These are phyloP conservation scores for Drosophila baimaii DNA, from an alignment of 1,140 invertebrate species.

Conservation along the genomic window DNA sequence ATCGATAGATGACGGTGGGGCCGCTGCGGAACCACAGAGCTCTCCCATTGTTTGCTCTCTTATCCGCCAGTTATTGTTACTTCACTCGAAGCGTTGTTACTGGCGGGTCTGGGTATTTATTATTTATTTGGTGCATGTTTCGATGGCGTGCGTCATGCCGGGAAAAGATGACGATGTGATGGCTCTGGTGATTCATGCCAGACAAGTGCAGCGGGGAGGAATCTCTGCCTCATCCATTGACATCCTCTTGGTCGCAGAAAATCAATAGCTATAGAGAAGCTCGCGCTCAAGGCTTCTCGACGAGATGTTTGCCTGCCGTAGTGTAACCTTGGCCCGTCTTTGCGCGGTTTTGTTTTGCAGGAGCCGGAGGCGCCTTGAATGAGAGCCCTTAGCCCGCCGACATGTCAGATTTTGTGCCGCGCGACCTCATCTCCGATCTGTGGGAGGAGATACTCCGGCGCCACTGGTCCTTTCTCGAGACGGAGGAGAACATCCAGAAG, in stretches of 20 bases:
- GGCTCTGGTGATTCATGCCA: slow-evolving; percentile 47
- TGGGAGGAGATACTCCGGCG: slow-evolving; percentile 89
- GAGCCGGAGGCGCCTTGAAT: slow-evolving; percentile 67
- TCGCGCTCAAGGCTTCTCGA: slow-evolving; percentile 28
- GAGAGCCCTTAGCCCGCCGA: slow-evolving; percentile 69
- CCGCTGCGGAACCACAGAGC: slow-evolving; percentile 2
- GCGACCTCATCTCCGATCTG: slow-evolving; percentile 85
- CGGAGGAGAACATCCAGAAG: slow-evolving; percentile 91
- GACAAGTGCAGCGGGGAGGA: slow-evolving; percentile 37
- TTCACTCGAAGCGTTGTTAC: slow-evolving; percentile 12
- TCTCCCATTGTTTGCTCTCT: slow-evolving; percentile 40
- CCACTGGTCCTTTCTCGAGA: slow-evolving; percentile 90
- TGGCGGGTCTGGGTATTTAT: slow-evolving; percentile 13
- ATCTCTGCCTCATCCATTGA: slow-evolving; percentile 3
- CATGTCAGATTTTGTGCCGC: slow-evolving; percentile 81
- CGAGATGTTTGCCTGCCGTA: slow-evolving; percentile 47
- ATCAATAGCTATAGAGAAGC: slow-evolving; percentile 47
- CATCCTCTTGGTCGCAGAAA: slow-evolving; percentile 29
- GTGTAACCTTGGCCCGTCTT: slow-evolving; percentile 35
- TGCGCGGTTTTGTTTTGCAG: slow-evolving; percentile 44
- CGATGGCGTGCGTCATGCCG: slow-evolving; percentile 37
- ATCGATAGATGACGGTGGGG: slow-evolving; percentile 50
- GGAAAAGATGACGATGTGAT: background rate
- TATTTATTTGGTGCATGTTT: slow-evolving; percentile 41
- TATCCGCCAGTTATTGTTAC: slow-evolving; percentile 52